Conservation (phyloP, 2,888 invertebrate species). For the Standfussiana lucernea region DNA sequence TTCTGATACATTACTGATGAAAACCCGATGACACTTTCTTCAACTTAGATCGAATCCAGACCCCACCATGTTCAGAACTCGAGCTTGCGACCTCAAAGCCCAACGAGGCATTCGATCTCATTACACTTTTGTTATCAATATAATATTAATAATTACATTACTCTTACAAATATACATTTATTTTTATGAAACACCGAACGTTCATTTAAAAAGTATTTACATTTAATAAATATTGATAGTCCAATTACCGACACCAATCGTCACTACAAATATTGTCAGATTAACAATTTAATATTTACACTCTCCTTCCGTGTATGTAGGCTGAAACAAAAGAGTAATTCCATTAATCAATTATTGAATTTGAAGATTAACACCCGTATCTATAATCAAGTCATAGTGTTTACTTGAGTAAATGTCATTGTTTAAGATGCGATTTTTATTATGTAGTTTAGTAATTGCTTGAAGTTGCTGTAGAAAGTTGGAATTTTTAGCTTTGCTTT, state of each 20-base stretch:
- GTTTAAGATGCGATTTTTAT: too few relatives aligned
- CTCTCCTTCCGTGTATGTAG: slow-evolving; percentile 84
- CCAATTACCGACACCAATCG: slow-evolving; percentile 13
- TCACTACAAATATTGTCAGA: slow-evolving; percentile 36
- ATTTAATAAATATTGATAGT: slow-evolving; percentile 15
- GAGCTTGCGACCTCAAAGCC: not conserved
- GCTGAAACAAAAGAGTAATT: slow-evolving; percentile 77
- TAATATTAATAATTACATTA: too few relatives aligned
- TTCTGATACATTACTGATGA: not conserved
- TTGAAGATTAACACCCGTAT: too few relatives aligned
- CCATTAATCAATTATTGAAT: not conserved
- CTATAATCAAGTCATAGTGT: too few relatives aligned
- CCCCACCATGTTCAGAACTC: too few relatives aligned
- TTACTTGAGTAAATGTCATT: too few relatives aligned
- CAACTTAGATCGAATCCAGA: not conserved
- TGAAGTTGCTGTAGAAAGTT: too few relatives aligned
- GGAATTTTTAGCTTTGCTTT: too few relatives aligned
- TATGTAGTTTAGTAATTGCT: too few relatives aligned
- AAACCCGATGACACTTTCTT: not conserved
- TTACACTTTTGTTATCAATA: too few relatives aligned
- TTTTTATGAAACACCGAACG: slow-evolving; percentile 20
- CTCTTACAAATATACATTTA: not conserved
- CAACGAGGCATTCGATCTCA: not conserved
- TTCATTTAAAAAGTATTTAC: slow-evolving; percentile 19
- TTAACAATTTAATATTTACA: slow-evolving; percentile 69